Evolutionary conservation across 2,113 vertebrate genomes (phyloP), one percentile per base, ranked within the genome.

Genomic region (Macrotus californicus): DNA sequence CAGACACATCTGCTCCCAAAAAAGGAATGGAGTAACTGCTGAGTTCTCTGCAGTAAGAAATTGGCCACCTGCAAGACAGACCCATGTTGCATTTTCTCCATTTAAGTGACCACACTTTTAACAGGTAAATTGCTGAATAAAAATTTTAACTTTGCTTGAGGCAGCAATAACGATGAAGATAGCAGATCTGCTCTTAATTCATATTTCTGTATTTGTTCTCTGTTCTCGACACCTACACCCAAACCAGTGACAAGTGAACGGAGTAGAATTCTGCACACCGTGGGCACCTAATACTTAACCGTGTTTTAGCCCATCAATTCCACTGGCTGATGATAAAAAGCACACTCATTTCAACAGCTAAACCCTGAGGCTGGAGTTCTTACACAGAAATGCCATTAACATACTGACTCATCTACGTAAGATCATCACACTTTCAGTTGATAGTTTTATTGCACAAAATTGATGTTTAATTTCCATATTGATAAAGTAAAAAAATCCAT

Each of bases 1-100:
- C 99, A 5, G 99, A 99, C 1, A 84, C 98, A 95, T 99, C 99
- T 26, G 99, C 97, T 54, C 99, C 99, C 98, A 99, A 96, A 97
- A 99, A 99, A 48, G 99, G 99, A 95, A 99, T 43, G 1, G 98
- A 94, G 19, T 99, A 99, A 72, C 99, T 96, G 81, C 98, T 98
- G 82, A 99, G 98, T 96, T 99, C 99, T n/a, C 96, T 98, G 97
- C 98, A 99, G 95, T 98, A 99, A 97, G 99, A 99, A 96, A 99
- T 6, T 13, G 97, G 46, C 59, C 99, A 98, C 97, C 99, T 99
- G 96, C 69, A 97, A 97, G 93, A 94, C 36, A 95, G 64, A 95
- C 12, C 34, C 82, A 59, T 4, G 48, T 15, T 77, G 31, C 3
- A 43, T 39, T 56, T 91, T 64, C 24, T 92, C 43, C 54, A 22